Evolutionary conservation across 2,888 invertebrate species (phyloP).

Genomic region (Pyrgus malvae): DNA sequence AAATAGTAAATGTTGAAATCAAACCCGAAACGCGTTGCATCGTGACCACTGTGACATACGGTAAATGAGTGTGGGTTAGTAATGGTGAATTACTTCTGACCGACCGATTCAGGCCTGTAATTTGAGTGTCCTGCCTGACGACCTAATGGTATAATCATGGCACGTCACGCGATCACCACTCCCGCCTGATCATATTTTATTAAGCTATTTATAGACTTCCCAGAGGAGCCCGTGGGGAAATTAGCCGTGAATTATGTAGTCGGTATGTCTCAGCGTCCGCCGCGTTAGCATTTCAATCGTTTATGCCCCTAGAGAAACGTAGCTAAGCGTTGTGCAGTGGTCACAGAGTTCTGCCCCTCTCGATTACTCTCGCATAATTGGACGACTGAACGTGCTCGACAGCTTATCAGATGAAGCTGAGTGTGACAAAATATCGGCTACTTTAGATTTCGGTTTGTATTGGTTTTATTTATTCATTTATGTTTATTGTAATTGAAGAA

Average conservation of each 20-base stretch:
- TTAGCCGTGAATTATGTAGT: constrained; percentile 35
- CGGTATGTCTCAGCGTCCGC: constrained; percentile 27
- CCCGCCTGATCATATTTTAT: constrained; percentile 15
- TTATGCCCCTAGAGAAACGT: too few relatives aligned
- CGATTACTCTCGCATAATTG: too few relatives aligned
- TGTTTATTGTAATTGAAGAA: too few relatives aligned
- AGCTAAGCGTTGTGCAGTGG: too few relatives aligned
- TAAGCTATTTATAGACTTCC: constrained; percentile 16
- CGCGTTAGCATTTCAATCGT: constrained; percentile 12
- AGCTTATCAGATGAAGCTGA: too few relatives aligned
- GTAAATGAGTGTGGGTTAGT: neutral
- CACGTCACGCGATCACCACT: constrained; percentile 10
- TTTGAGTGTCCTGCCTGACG: constrained; percentile 9
- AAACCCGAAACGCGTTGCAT: too few relatives aligned
- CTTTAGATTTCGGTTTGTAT: too few relatives aligned
- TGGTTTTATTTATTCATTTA: too few relatives aligned
- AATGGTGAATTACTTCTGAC: neutral
- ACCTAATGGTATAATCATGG: constrained; percentile 15
- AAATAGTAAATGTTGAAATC: too few relatives aligned
- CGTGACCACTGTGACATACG: neutral
- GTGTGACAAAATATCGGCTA: too few relatives aligned
- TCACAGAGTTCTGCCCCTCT: too few relatives aligned
- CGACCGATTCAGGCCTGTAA: constrained; percentile 1
- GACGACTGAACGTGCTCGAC: too few relatives aligned
- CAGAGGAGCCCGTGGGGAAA: constrained; percentile 31